Base-by-base conservation (phyloP, 2,888 invertebrate species). In the Baronia brevicornis region DNA sequence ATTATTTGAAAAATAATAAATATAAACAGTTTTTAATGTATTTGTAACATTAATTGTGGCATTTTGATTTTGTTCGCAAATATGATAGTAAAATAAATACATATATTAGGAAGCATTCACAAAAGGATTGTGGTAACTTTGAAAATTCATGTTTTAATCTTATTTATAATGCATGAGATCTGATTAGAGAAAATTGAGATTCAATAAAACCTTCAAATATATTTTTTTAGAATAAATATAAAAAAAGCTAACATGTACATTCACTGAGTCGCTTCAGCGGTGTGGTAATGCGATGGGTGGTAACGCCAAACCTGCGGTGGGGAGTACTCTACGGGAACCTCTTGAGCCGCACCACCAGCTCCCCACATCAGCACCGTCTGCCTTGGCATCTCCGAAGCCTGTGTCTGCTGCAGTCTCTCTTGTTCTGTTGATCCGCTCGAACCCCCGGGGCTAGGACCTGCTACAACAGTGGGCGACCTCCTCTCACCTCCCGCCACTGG, bases 351-450 rank as follows among this genome's bases (percentile, higher is more conserved):
- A 2, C 75, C 78, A 39, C 75, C 85, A 40, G 89, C 86, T 10
- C 95, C 96, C 96, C 96, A 96, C 96, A 96, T 96, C 22, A 96
- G 87, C 31, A 96, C 96, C 5, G 96, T 96, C 73, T 96, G 96
- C 23, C 96, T 85, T 0, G 92, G 91, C 45, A 89, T 84, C 52
- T 89, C 90, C 32, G 87, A 78, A 6, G 77, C 54, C 41, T 70
- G 69, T 29, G 64, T 52, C 49, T 71, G 70, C 51, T 69, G 74
- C 67, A 77, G 60, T 37, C 79, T 50, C 18, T 82, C 80, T 42
- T 74, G 73, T 35, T 79, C 82, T 22, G 67, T 56, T 0, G 82
- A 82, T 7, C 78, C 80, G 21, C 73, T 79, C 1, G 82, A 80
- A 1, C 78, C 80, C 0, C 70, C 82, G 0, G 82, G 80, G 54